phyloP scores from a whole-genome alignment of 1,140 invertebrate species.

The Pseudomyrmex cubaensis region DNA sequence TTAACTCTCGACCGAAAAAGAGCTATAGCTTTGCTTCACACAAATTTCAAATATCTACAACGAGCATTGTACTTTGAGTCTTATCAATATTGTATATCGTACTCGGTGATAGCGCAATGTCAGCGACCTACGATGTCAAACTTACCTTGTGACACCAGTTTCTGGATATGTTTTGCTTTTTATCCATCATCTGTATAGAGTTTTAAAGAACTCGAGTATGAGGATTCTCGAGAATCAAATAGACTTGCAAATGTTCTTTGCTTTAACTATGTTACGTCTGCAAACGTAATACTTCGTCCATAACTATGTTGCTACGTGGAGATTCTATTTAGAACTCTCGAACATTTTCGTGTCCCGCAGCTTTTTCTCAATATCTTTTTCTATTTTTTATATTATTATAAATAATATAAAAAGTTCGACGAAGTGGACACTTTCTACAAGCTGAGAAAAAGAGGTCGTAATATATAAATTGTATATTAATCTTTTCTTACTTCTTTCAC shows the following conservation, averaged over 20 bases:
- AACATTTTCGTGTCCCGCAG: background rate
- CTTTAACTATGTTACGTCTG: background rate
- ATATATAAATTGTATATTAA: conserved; percentile 20
- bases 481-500: background rate
- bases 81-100: conserved; percentile 65
- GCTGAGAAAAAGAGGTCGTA: background rate
- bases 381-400: background rate
- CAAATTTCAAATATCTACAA: conserved; percentile 1
- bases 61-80: conserved; percentile 61
- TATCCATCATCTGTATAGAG: background rate
- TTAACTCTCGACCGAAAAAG: no score
- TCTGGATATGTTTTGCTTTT: conserved; percentile 36
- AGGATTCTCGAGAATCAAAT: conserved; percentile 9
- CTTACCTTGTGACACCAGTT: conserved; percentile 65
- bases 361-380: no score
- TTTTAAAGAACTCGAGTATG: background rate
- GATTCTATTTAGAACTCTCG: background rate
- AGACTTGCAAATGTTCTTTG: background rate
- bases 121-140: conserved; percentile 63
- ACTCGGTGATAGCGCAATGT: conserved; percentile 65
- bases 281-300: background rate
- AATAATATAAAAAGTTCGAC: background rate
- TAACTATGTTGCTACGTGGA: background rate
- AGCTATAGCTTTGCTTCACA: background rate
- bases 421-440: background rate